Evolutionary conservation across 2,113 vertebrate species (phyloP).

Genomic region (Colinus virginianus): DNA sequence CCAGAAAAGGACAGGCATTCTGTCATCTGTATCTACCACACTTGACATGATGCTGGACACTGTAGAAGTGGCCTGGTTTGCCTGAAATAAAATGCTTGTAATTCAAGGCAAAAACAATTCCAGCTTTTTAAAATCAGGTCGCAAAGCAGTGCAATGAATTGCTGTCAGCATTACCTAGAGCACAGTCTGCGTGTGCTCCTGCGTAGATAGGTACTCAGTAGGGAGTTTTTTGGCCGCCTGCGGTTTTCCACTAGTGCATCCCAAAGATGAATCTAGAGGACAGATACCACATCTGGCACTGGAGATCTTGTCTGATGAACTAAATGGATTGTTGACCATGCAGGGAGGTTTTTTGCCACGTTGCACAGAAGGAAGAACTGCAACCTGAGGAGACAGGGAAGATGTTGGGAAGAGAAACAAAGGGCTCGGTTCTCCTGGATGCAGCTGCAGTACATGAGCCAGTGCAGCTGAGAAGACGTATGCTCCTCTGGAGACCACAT

Average conservation of each 20-base stretch:
- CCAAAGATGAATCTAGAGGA: not conserved
- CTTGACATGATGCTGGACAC: not conserved
- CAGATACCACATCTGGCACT: not conserved
- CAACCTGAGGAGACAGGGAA: not conserved
- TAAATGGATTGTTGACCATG: not conserved
- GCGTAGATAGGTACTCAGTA: fast-evolving
- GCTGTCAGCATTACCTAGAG: not conserved
- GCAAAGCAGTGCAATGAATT: not conserved
- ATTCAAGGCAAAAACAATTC: not conserved
- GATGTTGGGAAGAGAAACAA: not conserved
- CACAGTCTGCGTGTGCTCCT: fast-evolving
- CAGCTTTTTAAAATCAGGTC: not conserved
- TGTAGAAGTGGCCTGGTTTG: not conserved
- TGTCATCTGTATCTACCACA: not conserved
- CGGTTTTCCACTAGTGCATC: not conserved
- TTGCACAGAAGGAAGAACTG: not conserved
- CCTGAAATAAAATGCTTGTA: not conserved
- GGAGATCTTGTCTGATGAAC: not conserved
- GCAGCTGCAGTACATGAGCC: not conserved
- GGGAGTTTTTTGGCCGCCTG: not conserved
- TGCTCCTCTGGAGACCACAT: not conserved
- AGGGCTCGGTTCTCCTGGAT: not conserved
- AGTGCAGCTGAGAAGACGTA: not conserved
- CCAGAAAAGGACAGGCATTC: not conserved
- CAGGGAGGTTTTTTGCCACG: not conserved